Conservation (phyloP, 2,888 invertebrate genomes). For the Apamea epomidion region DNA sequence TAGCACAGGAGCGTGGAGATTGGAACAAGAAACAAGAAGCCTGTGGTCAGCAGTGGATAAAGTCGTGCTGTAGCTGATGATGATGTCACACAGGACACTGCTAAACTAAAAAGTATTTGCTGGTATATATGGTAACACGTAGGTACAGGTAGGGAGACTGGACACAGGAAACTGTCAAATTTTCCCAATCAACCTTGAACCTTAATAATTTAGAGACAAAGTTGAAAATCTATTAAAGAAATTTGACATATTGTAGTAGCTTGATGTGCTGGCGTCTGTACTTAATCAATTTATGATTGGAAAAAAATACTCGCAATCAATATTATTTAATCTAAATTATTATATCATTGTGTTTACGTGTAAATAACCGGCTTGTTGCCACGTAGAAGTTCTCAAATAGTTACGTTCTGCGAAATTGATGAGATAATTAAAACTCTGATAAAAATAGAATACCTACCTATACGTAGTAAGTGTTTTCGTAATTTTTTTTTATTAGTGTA, state of each 20-base stretch:
- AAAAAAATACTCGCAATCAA: conserved; percentile 17
- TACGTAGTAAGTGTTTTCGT: not conserved
- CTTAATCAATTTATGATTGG: not conserved
- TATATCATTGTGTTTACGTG: conserved; percentile 28
- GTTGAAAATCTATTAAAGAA: no score
- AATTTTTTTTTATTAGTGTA: no score
- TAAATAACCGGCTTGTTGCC: conserved; percentile 19
- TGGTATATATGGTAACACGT: not conserved
- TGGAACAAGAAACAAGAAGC: no score
- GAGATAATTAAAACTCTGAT: not conserved
- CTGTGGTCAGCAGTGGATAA: no score
- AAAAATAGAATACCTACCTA: not conserved
- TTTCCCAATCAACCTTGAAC: no score
- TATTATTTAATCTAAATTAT: conserved; percentile 9
- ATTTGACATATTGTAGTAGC: no score
- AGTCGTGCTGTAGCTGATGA: no score
- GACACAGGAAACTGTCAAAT: no score
- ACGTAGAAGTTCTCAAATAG: not conserved
- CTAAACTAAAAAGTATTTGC: not conserved
- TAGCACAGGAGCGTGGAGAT: no score
- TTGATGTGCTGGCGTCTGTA: no score
- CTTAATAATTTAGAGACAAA: no score
- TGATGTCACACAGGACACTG: not conserved
- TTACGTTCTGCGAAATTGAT: not conserved
- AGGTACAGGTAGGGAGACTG: no score